phyloP scores from a whole-genome alignment of 2,797 vertebrate genomes.

The Halcyon chelicuti region DNA sequence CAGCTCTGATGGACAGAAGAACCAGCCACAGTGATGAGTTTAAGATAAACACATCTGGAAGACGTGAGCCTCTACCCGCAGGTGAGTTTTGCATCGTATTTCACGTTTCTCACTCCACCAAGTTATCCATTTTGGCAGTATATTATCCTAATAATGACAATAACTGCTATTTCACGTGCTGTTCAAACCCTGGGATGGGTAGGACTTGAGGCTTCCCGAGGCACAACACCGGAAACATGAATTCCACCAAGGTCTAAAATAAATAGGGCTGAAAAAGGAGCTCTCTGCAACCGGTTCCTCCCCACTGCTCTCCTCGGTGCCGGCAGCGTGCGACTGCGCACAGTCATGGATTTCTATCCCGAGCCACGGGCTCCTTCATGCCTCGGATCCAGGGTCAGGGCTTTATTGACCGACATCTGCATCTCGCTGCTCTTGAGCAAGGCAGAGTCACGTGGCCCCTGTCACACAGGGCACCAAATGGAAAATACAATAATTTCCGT shows the following conservation, averaged over 20 bases:
- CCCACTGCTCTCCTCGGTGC: background rate
- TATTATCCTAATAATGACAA: background rate
- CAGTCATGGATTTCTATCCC: background rate
- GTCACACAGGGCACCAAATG: background rate
- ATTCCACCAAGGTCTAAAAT: background rate
- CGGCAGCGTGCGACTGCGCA: background rate
- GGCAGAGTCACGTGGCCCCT: background rate
- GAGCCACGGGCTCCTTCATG: background rate
- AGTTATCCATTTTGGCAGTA: background rate
- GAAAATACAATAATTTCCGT: background rate
- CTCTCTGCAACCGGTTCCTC: background rate
- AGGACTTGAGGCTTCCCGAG: background rate
- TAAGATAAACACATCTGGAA: background rate
- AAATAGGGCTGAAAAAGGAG: background rate
- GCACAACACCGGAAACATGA: background rate
- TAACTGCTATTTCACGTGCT: background rate
- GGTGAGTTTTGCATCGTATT: background rate
- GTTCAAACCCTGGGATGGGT: background rate
- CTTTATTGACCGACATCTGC: background rate
- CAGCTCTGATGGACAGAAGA: background rate
- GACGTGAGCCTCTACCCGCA: accelerated
- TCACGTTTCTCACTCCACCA: background rate
- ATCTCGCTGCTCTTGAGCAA: background rate
- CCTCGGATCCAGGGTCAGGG: background rate
- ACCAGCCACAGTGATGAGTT: background rate